Base-by-base conservation (phyloP, 2,888 invertebrate genomes). In the Orthosia gracilis region DNA sequence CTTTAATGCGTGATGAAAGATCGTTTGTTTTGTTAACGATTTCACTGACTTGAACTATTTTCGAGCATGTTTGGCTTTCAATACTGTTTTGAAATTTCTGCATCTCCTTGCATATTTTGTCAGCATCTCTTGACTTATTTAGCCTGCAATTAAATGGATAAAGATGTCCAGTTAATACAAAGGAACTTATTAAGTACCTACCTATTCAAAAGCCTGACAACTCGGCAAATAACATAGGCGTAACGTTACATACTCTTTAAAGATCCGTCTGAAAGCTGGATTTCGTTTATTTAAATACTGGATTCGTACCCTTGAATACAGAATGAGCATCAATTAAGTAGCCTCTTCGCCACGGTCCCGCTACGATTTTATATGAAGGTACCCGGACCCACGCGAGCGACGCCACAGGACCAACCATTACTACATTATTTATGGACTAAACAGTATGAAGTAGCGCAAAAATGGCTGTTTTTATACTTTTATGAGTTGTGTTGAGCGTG, bases 301-400 rank as follows among this genome's bases (percentile, higher is more conserved):
- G 89, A 92, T 91, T 89, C 91, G 89, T 91, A 91, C 92, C 93
- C 92, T 92, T 93, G 93, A 94, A 93, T 94, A 91, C 87, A 89
- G 90, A 90, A 93, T 93, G 92, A 92, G 91, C 92, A 92, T 92
- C 93, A 94, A 94, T 94, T 94, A 94, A 87, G 91, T 88, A 92
- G 88, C 86, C 87, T 89, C 81, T 90, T 89, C 89, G 88, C 87
- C 89, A 84, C 87, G 83, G 85, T 79, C 87, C 76, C 86, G 85
- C 74, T 82, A 69, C 77, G 85, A 84, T 85, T 85, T 85, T 84
- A 77, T 40, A n/a, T 2, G 26, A n/a, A 31, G 18, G 84, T 81
- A 79, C 69, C 26, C 4, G 84, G 80, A 78, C 67, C 71, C 47
- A 4, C 66, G 59, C 79, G 59, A 65, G 73, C 70, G 61, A 69